Conservation (phyloP, 2,113 vertebrate genomes). For the Casuarius casuarius region DNA sequence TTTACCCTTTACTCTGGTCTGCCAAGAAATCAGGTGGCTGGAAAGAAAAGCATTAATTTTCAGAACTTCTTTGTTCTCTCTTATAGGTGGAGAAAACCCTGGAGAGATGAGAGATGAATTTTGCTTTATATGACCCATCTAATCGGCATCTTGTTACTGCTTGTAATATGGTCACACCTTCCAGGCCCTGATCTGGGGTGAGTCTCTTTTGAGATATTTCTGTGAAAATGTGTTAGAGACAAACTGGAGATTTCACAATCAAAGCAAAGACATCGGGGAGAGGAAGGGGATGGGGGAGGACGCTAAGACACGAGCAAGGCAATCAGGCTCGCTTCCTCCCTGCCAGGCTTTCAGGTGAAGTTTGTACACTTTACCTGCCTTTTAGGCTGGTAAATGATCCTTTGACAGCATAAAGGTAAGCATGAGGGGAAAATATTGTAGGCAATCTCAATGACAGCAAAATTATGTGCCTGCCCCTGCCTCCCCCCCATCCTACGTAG, state of each 20-base stretch:
- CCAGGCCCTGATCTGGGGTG: neutral
- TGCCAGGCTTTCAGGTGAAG: neutral
- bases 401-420: neutral
- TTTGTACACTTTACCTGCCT: neutral
- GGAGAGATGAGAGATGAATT: neutral
- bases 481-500: neutral
- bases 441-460: neutral
- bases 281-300: neutral
- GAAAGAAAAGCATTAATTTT: neutral
- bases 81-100: neutral
- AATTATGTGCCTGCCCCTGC: neutral
- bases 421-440: neutral
- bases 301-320: neutral
- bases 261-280: neutral
- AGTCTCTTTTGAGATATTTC: neutral
- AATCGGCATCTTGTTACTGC: neutral
- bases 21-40: neutral
- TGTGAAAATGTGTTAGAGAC: neutral
- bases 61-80: neutral
- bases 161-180: neutral
- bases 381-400: neutral
- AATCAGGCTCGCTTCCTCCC: neutral
- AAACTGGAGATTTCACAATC: neutral
- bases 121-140: neutral
- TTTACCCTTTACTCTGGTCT: neutral